Evolutionary conservation across 2,888 invertebrate species (phyloP).

Genomic region (Amphipoea lucens): DNA sequence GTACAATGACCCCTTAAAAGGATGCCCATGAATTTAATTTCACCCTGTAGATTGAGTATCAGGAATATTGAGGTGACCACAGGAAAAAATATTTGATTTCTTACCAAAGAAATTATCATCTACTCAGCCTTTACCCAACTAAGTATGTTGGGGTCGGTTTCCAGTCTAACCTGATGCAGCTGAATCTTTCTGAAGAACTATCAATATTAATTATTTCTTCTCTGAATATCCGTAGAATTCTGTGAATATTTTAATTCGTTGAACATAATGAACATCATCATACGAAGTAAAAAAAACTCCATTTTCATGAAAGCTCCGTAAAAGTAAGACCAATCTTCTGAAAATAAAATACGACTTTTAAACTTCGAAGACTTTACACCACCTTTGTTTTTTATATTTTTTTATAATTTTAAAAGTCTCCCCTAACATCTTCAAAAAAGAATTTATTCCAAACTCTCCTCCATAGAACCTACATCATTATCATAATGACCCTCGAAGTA

Average conservation of each 20-base stretch:
- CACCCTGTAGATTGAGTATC: too few relatives aligned
- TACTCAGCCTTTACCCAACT: too few relatives aligned
- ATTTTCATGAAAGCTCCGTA: neutral
- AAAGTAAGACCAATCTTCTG: neutral
- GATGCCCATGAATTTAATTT: too few relatives aligned
- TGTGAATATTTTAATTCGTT: neutral
- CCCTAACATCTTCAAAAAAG: neutral
- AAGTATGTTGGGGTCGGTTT: neutral
- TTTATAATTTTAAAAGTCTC: neutral
- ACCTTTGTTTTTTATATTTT: neutral
- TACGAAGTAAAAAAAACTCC: neutral
- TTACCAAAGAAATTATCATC: too few relatives aligned
- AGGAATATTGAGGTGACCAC: too few relatives aligned
- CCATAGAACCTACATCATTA: conserved; percentile 8
- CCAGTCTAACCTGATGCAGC: neutral
- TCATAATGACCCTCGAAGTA: conserved; percentile 5
- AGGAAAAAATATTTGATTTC: too few relatives aligned
- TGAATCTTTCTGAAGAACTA: neutral
- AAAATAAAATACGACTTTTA: neutral
- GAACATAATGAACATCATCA: neutral
- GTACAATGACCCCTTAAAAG: too few relatives aligned
- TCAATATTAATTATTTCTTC: too few relatives aligned
- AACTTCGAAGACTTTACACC: neutral
- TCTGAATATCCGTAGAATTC: neutral
- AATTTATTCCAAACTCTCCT: too few relatives aligned